A percentile compares a stretch with the other conserved stretches of the same genome.
These are phyloP conservation scores for Petrocephalus sullivani DNA, from an alignment of 2,797 vertebrate genomes.

Conservation along the genomic window DNA sequence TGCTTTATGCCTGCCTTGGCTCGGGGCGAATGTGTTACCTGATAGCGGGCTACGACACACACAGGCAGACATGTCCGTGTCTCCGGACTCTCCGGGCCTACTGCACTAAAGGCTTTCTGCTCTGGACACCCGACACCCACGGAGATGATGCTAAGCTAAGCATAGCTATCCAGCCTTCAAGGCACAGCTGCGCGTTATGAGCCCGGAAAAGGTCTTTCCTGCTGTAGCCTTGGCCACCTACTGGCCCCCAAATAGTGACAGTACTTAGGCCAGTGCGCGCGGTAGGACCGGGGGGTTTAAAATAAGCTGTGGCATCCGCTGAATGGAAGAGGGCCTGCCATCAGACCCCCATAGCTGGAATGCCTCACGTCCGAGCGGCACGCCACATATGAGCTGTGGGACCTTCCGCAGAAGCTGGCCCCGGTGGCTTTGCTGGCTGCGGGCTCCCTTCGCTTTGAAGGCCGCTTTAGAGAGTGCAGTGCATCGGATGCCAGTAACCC, in stretches of 20 bases:
- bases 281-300: neutral
- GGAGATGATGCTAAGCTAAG: neutral
- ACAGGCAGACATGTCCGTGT: neutral
- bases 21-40: neutral
- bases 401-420: neutral
- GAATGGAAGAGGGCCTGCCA: neutral
- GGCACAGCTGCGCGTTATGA: neutral
- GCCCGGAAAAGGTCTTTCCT: neutral
- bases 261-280: neutral
- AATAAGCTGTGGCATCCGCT: neutral
- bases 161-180: neutral
- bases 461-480: neutral
- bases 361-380: neutral
- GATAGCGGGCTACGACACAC: neutral
- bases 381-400: neutral
- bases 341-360: neutral
- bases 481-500: neutral
- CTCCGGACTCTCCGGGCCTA: neutral
- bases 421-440: neutral
- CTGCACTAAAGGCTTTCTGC: neutral
- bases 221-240: neutral
- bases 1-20: neutral
- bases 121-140: neutral
- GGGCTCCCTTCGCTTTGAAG: neutral
- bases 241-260: neutral